phyloP scores from a whole-genome alignment of 92 coral and sea anemone species.

The Plumapathes pennacea region DNA sequence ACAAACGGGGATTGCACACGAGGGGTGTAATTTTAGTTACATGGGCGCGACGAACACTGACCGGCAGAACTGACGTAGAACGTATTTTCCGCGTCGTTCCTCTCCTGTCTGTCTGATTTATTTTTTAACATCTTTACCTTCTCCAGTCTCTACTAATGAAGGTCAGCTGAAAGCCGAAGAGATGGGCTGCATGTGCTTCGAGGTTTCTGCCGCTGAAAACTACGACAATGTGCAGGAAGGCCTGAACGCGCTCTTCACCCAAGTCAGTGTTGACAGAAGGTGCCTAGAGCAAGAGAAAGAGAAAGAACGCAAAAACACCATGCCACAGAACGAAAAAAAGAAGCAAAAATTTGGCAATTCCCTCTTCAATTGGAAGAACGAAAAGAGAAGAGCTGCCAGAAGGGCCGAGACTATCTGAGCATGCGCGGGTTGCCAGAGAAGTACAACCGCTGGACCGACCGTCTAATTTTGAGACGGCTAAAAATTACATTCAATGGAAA shows the following conservation, averaged over 20 bases:
- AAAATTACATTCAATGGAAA: no score
- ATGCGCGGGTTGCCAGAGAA: no score
- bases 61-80: not conserved
- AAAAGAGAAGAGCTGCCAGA: constrained; percentile 48
- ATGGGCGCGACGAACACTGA: no score
- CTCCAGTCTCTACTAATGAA: constrained; percentile 78
- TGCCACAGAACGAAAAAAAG: constrained; percentile 65
- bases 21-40: no score
- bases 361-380: constrained; percentile 73
- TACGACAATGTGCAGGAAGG: constrained; percentile 87
- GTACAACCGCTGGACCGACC: no score
- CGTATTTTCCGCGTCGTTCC: not conserved
- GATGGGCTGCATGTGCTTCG: constrained; percentile 96
- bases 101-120: not conserved
- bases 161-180: constrained; percentile 92
- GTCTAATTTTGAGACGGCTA: no score
- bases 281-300: constrained; percentile 63
- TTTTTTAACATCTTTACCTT: constrained; percentile 1
- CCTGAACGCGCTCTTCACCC: constrained; percentile 74
- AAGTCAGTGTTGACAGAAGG: constrained; percentile 71
- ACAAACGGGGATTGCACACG: no score
- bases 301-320: constrained; percentile 60
- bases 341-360: constrained; percentile 87
- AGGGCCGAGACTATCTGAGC: constrained; percentile 34
- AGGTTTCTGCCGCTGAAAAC: constrained; percentile 96